Evolutionary conservation across 2,797 vertebrate species (phyloP).

Genomic region (Squalus acanthias): DNA sequence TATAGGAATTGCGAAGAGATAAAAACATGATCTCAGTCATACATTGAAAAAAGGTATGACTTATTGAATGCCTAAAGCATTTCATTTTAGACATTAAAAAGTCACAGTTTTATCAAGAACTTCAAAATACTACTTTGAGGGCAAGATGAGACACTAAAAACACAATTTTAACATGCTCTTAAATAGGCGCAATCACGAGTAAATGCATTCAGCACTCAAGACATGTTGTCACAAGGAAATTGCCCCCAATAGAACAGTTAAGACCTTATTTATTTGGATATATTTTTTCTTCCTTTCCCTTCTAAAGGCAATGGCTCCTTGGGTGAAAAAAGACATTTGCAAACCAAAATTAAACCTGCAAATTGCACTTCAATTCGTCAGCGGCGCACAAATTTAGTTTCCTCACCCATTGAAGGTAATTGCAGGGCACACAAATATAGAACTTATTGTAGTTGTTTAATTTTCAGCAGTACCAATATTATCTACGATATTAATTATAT

Average conservation of each 20-base stretch:
- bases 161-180: too few species aligned
- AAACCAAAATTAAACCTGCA: not conserved
- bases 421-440: not conserved
- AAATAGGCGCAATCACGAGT: too few species aligned
- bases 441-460: too few species aligned
- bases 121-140: not conserved
- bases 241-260: not conserved
- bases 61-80: not conserved
- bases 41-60: not conserved
- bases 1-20: not conserved
- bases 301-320: not conserved
- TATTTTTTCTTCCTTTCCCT: not conserved
- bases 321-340: not conserved
- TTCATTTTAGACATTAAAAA: not conserved
- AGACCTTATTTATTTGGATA: not conserved
- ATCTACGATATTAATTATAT: not conserved
- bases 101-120: not conserved
- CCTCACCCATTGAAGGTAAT: too few species aligned
- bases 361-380: not conserved
- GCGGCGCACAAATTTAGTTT: too few species aligned
- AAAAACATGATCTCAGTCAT: not conserved
- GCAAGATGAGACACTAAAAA: not conserved
- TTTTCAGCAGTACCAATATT: too few species aligned
- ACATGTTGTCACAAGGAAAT: not conserved
- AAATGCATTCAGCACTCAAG: too few species aligned